A percentile compares a stretch with the other conserved stretches of the same genome.
Conservation (phyloP, 1,140 invertebrate genomes). For the Mizuhopecten yessoensis region DNA sequence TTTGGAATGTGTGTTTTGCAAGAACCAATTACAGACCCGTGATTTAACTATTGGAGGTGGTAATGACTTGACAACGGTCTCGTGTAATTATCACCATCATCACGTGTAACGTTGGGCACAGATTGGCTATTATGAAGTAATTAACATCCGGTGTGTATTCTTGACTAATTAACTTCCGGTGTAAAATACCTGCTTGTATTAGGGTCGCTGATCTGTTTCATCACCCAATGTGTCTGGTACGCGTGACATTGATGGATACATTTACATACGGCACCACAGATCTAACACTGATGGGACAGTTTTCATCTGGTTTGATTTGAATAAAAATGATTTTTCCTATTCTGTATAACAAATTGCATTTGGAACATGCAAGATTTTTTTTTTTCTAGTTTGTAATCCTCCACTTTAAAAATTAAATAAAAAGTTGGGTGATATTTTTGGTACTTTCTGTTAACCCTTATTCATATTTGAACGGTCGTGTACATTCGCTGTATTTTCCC, state of each 20-base stretch:
- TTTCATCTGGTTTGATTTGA: too few relatives aligned
- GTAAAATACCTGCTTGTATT: not conserved
- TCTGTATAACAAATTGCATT: too few relatives aligned
- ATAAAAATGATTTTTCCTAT: too few relatives aligned
- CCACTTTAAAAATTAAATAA: too few relatives aligned
- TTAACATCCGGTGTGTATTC: not conserved
- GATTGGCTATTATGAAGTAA: slow-evolving; percentile 18
- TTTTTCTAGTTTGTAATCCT: too few relatives aligned
- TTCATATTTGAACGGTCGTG: too few relatives aligned
- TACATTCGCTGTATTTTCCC: too few relatives aligned
- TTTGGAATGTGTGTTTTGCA: not conserved
- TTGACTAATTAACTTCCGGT: not conserved
- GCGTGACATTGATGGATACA: not conserved
- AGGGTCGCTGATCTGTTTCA: too few relatives aligned
- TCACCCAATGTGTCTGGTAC: not conserved
- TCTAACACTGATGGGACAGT: not conserved
- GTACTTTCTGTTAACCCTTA: too few relatives aligned
- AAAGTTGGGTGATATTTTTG: too few relatives aligned
- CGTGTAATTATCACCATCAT: not conserved
- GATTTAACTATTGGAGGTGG: not conserved
- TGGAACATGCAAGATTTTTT: too few relatives aligned
- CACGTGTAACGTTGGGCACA: not conserved
- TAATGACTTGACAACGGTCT: not conserved
- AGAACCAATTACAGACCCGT: not conserved
- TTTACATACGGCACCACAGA: not conserved